These are phyloP conservation scores for Drosophila neutralis DNA, from an alignment of 2,888 invertebrate genomes.

Conservation along the genomic window DNA sequence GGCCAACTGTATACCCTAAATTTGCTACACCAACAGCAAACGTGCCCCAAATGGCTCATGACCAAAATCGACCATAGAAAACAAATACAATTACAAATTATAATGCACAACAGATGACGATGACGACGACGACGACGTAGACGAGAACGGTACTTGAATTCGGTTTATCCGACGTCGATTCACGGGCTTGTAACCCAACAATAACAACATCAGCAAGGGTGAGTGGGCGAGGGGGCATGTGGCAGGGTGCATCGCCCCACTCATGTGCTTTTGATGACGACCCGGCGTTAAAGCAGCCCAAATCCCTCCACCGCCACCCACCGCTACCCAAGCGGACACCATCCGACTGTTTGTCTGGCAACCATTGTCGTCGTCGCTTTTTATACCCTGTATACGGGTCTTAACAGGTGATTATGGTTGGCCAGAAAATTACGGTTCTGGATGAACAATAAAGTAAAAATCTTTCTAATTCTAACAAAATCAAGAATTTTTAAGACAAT, in stretches of 20 bases:
- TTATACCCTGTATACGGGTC: conserved; percentile 26
- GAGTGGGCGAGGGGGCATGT: not conserved
- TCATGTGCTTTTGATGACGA: conserved; percentile 68
- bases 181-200: not conserved
- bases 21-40: not conserved
- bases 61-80: conserved; percentile 20
- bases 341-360: conserved; percentile 58
- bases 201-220: not conserved
- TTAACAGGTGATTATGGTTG: not conserved
- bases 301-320: not conserved
- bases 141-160: conserved; percentile 6
- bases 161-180: conserved; percentile 18
- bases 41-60: conserved; percentile 44
- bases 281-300: conserved; percentile 26
- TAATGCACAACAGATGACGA: conserved; percentile 71
- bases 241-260: conserved; percentile 26
- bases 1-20: not conserved
- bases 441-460: not conserved
- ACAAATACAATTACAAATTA: conserved; percentile 47
- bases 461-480: not conserved
- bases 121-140: conserved; percentile 7
- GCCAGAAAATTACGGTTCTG: not conserved
- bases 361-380: conserved; percentile 33
- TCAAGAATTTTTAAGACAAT: not conserved
- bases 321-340: not conserved